Base-by-base conservation (phyloP, 2,797 vertebrate genomes). In the Tenualosa thibaudeaui region DNA sequence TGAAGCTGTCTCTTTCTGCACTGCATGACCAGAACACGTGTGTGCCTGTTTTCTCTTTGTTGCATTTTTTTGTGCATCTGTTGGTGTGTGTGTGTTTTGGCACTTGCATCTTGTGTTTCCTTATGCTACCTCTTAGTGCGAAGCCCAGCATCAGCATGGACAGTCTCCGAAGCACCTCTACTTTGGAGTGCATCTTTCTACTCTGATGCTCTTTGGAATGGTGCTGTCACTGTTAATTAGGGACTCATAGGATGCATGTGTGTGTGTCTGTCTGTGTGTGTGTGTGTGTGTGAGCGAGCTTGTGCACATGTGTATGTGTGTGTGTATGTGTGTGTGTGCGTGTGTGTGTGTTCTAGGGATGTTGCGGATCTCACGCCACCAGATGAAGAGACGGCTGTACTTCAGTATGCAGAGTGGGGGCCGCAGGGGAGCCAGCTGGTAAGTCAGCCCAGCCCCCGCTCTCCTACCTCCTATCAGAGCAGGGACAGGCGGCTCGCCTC, bases 401-500 rank as follows among this genome's bases (percentile, higher is more conserved):
- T 96, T 10, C 96, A 96, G 85, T 95, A 93, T 22, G 95, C 96
- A 60, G 92, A 93, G 43, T 97, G 96, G 96, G 96, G 96, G 71
- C 94, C 96, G 24, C 94, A 93, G 81, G 95, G 94, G 85, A 96
- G 93, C 91, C 96, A 97, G 92, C 89, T 97, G 93, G 96, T 97
- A 85, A 93, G 93, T 53, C 56, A 83, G 26, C 58, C 0, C 62
- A 83, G 26, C 58, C 0, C 83, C 83, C 60, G 82, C 26, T 56
- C 40, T 62, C 37, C 26, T 81, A 8, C 37, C 68, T 75, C 31
- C 68, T 78, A 78, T 78, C 71, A 46, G 71, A 22, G 37, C 71
- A 78, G 40, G 40, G 40, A 40, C 71, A 78, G 71, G 71, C 71
- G 19, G 71, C 40, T 22, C 17, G 37, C 71, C 71, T 78, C 71